Evolutionary conservation across 2,888 invertebrate species (phyloP), one percentile per base, ranked within the genome.

Genomic region (Phoenoteleia sp.): DNA sequence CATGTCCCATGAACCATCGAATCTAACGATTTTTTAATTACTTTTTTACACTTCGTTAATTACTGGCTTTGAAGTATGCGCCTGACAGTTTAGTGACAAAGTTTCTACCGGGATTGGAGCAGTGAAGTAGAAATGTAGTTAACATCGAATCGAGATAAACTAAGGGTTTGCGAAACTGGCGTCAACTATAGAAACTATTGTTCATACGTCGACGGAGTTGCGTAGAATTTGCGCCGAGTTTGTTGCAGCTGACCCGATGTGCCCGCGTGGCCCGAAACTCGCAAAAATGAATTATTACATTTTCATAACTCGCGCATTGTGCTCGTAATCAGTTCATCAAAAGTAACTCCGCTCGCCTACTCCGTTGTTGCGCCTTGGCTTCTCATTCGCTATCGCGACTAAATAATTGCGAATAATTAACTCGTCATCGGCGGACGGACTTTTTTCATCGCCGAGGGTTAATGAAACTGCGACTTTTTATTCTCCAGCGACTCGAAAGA

Each of bases 91-190:
- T 33, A 76, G 76, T 85, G 86, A 85, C 84, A 71, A 72, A 81
- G 76, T 84, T 84, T 72, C 47, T 36, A 62, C 25, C 60, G 82
- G 77, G 19, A 54, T 62, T 23, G 21, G 42, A 75, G 86, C 83
- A 56, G 81, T 83, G 82, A 74, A 87, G 85, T 84, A 86, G 87
- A 87, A 88, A 88, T 75, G 74, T 71, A 87, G 88, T 88, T 85
- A 88, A 80, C 85, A 84, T 86, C 79, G 84, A 86, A 86, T 84
- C 75, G 81, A 84, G 84, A 87, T 85, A 83, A 83, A 86, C 86
- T 64, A 64, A 83, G 81, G 86, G 83, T 81, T 79, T 82, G 75
- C 72, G 71, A 74, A 85, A 85, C 84, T 84, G 69, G 76, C 81
- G 81, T 81, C 60, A 77, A 75, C 84, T 71, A 81, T 81, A 81